Evolutionary conservation across 2,888 invertebrate species (phyloP).

Genomic region (Drosophila neutralis): DNA sequence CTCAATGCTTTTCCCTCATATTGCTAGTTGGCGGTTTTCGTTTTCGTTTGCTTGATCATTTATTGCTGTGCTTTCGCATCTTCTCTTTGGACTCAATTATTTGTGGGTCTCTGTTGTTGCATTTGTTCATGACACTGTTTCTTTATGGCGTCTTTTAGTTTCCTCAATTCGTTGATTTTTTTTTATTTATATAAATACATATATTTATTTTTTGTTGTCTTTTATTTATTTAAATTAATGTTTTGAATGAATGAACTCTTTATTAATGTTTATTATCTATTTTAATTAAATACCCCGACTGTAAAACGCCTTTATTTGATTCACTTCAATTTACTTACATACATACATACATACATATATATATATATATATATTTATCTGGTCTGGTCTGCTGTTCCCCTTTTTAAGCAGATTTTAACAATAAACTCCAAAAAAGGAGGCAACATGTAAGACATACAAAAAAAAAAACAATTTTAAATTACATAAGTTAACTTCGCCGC

Average conservation of each 20-base stretch:
- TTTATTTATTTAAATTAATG: conserved; percentile 16
- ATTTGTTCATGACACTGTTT: conserved; percentile 83
- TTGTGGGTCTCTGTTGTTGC: conserved; percentile 71
- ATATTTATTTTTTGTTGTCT: conserved; percentile 17
- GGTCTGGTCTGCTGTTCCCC: neutral
- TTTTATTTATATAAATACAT: conserved; percentile 31
- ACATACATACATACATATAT: neutral
- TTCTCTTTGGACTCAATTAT: conserved; percentile 68
- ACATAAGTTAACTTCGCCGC: conserved; percentile 33
- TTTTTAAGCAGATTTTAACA: conserved; percentile 6
- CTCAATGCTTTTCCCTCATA: conserved; percentile 39
- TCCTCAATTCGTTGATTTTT: conserved; percentile 30
- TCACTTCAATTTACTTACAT: neutral
- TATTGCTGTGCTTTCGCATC: conserved; percentile 29
- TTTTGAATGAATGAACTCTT: conserved; percentile 11
- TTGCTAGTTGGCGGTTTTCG: conserved; percentile 51
- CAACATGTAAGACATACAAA: conserved; percentile 24
- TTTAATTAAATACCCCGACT: neutral
- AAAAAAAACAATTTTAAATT: conserved; percentile 26
- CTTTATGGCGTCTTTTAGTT: conserved; percentile 68
- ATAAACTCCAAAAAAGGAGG: conserved; percentile 50
- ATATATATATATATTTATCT: neutral
- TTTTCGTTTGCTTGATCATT: conserved; percentile 26
- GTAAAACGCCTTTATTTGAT: neutral
- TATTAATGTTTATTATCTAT: conserved; percentile 30